Percentiles rank a stretch among this genome's conserved stretches.
Conservation (phyloP, 1,140 invertebrate genomes). For the Drosophila virilis region DNA sequence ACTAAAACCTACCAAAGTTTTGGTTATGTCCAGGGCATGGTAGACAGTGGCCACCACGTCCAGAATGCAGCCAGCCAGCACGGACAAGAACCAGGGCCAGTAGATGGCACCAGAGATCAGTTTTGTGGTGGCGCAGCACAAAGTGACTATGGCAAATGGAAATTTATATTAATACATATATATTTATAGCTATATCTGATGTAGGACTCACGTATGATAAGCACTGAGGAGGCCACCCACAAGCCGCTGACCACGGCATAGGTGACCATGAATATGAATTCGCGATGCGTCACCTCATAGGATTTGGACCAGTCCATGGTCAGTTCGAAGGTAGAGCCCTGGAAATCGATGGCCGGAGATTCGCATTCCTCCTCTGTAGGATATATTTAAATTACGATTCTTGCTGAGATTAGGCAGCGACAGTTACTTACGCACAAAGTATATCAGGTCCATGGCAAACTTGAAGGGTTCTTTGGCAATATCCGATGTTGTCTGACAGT, state of each 20-base stretch:
- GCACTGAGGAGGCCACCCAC: slow-evolving; percentile 68
- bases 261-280: slow-evolving; percentile 69
- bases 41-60: slow-evolving; percentile 77
- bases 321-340: not conserved
- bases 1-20: slow-evolving; percentile 53
- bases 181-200: too few relatives aligned
- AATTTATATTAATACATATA: not conserved
- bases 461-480: slow-evolving; percentile 57
- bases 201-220: slow-evolving; percentile 63
- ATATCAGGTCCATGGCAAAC: slow-evolving; percentile 72
- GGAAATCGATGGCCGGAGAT: slow-evolving; percentile 6
- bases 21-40: slow-evolving; percentile 58
- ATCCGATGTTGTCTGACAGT: slow-evolving; percentile 48
- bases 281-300: slow-evolving; percentile 55
- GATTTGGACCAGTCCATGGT: slow-evolving; percentile 57
- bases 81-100: slow-evolving; percentile 78
- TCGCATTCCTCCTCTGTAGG: slow-evolving; percentile 50
- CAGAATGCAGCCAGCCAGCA: slow-evolving; percentile 62
- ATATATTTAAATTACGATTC: not conserved
- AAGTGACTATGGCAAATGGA: slow-evolving; percentile 46
- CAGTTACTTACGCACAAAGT: slow-evolving; percentile 60
- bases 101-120: slow-evolving; percentile 64
- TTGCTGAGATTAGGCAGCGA: too few relatives aligned
- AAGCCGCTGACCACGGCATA: slow-evolving; percentile 75
- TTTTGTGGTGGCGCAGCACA: slow-evolving; percentile 73